Conservation (phyloP, 2,113 vertebrate species). For the Toxotes chatareus region DNA sequence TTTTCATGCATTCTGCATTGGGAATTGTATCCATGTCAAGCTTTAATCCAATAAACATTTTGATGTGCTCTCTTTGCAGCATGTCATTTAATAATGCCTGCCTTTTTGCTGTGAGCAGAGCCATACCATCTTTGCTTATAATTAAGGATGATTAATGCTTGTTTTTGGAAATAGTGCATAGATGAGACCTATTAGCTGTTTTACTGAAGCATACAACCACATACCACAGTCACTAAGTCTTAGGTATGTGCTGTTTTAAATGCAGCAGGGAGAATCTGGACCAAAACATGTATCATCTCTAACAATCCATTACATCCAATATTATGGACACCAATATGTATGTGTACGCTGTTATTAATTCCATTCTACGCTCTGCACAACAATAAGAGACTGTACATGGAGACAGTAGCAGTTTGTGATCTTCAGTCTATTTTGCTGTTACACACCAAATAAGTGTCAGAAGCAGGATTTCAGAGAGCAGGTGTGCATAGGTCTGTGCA, state of each 20-base stretch:
- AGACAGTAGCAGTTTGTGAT: constrained; percentile 14
- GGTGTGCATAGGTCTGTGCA: constrained; percentile 51
- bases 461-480: constrained; percentile 57
- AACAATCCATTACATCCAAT: constrained; percentile 11
- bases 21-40: constrained; percentile 75
- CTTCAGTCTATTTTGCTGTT: constrained; percentile 30
- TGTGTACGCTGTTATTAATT: neutral
- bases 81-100: constrained; percentile 71
- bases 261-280: neutral
- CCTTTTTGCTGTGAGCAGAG: constrained; percentile 67
- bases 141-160: constrained; percentile 69
- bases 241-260: neutral
- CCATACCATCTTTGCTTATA: constrained; percentile 64
- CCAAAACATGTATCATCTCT: neutral
- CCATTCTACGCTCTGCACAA: neutral
- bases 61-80: constrained; percentile 72
- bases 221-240: constrained; percentile 7
- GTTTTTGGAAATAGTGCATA: constrained; percentile 60
- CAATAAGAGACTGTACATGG: neutral
- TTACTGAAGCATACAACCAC: constrained; percentile 40
- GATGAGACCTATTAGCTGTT: constrained; percentile 63
- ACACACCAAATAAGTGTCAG: constrained; percentile 21
- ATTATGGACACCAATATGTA: neutral
- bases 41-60: constrained; percentile 83
- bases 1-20: constrained; percentile 74